A percentile compares a stretch with the other conserved stretches of the same genome.
Conservation (phyloP, 2,797 vertebrate genomes). For the Cottoperca gobio region DNA sequence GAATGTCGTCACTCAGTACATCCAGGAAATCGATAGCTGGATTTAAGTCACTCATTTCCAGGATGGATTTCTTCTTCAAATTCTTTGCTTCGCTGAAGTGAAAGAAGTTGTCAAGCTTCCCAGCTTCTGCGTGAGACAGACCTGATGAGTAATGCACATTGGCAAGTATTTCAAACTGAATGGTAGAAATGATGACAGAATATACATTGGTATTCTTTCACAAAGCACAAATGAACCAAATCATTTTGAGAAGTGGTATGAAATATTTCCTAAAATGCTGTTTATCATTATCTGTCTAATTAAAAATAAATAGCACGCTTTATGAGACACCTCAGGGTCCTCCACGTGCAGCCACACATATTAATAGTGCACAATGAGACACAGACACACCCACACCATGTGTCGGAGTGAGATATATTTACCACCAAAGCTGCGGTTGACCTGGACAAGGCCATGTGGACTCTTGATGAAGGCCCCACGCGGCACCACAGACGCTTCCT, state of each 20-base stretch:
- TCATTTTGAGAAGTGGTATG: not conserved
- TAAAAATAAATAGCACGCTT: not conserved
- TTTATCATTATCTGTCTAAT: not conserved
- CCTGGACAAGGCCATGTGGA: slow-evolving; percentile 84
- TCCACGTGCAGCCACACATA: not conserved
- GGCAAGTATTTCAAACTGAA: not conserved
- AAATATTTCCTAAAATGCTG: not conserved
- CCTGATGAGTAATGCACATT: slow-evolving; percentile 76
- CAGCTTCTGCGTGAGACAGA: slow-evolving; percentile 87
- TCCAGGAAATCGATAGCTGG: slow-evolving; percentile 93
- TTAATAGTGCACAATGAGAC: not conserved
- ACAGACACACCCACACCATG: not conserved
- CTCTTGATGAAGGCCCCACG: slow-evolving; percentile 90
- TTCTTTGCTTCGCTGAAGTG: slow-evolving; percentile 88
- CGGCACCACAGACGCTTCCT: slow-evolving; percentile 89
- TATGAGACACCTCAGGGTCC: slow-evolving; percentile 10
- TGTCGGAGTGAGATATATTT: slow-evolving; percentile 38
- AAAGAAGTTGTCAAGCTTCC: slow-evolving; percentile 90
- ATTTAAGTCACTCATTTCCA: slow-evolving; percentile 88
- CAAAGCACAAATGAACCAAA: not conserved
- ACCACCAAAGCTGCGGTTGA: slow-evolving; percentile 94
- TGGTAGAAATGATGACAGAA: not conserved
- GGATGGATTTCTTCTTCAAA: slow-evolving; percentile 87
- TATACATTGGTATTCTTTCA: not conserved
- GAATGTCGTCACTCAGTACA: slow-evolving; percentile 90